phyloP scores from a whole-genome alignment of 1,140 invertebrate genomes.

The Onthophagus taurus region DNA sequence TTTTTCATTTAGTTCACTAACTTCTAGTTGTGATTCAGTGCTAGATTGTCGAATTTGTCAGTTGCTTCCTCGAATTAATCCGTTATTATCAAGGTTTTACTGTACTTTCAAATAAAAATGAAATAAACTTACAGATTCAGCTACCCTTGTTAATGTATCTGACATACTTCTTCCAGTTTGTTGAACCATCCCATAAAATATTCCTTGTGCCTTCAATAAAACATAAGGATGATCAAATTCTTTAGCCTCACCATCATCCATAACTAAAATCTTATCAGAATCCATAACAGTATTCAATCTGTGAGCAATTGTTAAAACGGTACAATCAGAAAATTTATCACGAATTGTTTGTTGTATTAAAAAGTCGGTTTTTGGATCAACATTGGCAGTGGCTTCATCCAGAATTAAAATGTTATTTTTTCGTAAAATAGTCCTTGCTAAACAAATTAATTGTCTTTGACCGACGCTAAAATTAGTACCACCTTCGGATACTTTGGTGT shows the following conservation, averaged over 20 bases:
- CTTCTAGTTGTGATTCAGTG: too few species aligned
- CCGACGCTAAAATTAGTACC: conserved; percentile 74
- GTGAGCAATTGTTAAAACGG: conserved; percentile 76
- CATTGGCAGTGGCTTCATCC: conserved; percentile 65
- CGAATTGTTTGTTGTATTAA: conserved; percentile 64
- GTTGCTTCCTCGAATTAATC: too few species aligned
- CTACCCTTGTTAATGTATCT: conserved; percentile 13
- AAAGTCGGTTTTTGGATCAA: conserved; percentile 61
- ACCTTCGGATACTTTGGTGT: conserved; percentile 51
- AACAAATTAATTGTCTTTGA: conserved; percentile 69
- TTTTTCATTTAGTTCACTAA: too few species aligned
- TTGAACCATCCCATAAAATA: conserved; percentile 19
- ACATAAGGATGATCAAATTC: conserved; percentile 51
- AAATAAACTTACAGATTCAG: conserved; percentile 11
- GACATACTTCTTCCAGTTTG: conserved; percentile 15
- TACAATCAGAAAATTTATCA: conserved; percentile 62
- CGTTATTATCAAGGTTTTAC: too few species aligned
- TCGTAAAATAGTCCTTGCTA: conserved; percentile 68
- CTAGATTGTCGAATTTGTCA: too few species aligned
- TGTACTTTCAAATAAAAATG: too few species aligned
- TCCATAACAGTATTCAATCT: conserved; percentile 60
- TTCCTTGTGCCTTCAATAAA: conserved; percentile 42
- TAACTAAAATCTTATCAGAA: conserved; percentile 63
- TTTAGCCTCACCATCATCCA: conserved; percentile 49
- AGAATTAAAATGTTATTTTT: conserved; percentile 65